These are phyloP conservation scores for Echiichthys vipera DNA, from an alignment of 2,797 vertebrate species.

Conservation along the genomic window DNA sequence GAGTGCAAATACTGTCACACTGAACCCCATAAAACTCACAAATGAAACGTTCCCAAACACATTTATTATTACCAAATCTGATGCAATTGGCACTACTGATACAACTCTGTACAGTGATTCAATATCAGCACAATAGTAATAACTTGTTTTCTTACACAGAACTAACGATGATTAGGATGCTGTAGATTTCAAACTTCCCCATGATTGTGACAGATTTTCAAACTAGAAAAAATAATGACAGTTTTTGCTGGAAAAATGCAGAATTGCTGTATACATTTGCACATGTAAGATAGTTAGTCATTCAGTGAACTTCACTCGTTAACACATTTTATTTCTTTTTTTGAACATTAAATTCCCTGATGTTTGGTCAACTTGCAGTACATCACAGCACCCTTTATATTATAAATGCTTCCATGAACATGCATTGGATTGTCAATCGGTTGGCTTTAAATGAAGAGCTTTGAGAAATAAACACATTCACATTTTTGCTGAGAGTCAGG, in stretches of 20 bases:
- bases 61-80: conserved; percentile 67
- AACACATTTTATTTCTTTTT: conserved; percentile 3
- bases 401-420: conserved; percentile 4
- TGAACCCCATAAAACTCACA: conserved; percentile 51
- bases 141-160: conserved; percentile 43
- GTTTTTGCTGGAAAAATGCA: conserved; percentile 17
- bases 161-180: conserved; percentile 2
- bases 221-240: conserved; percentile 32
- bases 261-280: conserved; percentile 18
- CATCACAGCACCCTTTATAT: conserved; percentile 31
- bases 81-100: conserved; percentile 56
- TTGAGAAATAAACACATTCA: conserved; percentile 9
- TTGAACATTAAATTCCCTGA: conserved; percentile 51
- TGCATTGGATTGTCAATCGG: conserved; percentile 4
- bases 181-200: conserved; percentile 13
- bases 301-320: neutral
- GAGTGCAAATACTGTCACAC: conserved; percentile 30
- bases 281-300: conserved; percentile 20
- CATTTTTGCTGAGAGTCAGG: too few relatives aligned
- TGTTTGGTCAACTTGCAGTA: conserved; percentile 27
- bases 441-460: conserved; percentile 7
- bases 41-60: conserved; percentile 54
- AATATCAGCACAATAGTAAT: conserved; percentile 42
- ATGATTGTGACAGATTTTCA: conserved; percentile 26
- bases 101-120: conserved; percentile 57